Evolutionary conservation across 2,797 vertebrate species (phyloP), one percentile per base, ranked within the genome.

Genomic region (Alca torda): DNA sequence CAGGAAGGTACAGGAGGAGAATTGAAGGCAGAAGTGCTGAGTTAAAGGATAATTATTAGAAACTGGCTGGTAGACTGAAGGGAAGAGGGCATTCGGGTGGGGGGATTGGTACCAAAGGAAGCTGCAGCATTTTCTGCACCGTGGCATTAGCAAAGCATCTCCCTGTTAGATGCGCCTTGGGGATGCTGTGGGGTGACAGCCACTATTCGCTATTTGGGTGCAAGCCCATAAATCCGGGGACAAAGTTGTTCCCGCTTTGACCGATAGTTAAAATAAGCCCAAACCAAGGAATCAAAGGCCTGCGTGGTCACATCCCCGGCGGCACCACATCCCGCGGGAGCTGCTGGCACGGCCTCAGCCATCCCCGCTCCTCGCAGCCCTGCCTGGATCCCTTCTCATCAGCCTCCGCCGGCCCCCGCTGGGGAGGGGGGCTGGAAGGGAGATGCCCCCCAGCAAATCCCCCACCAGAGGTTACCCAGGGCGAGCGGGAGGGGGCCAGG

Each of bases 21-120:
- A 96, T 12, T 89, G 89, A 88, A 95, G 91, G 76, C 84, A 95
- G 78, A 94, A 95, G 64, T 87, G 94, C 76, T 65, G 79, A 90
- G 81, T 97, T 95, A 92, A 91, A 95, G 87, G 81, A 83, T 87
- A 79, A 91, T 95, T 93, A 46, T 88, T 86, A 91, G 75, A 87
- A 95, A 86, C 18, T 60, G 91, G 39, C 24, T 63, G 80, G 56
- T 79, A 67, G 87, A 48, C 37, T 31, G 60, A 79, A 78, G 48
- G 50, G 46, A 84, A 53, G 86, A 53, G 64, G 45, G 33, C 17
- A 26, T 46, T 37, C 43, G 25, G 19, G 37, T 4, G 21, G 60
- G 48, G 20, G 26, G 43, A 7, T 11, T 28, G 81, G 53, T 46
- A 54, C 43, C 43, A 76, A 72, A 87, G 26, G 63, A 54, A 95